Conservation (phyloP, 1,140 invertebrate species). For the Oreohelix idahoensis region DNA sequence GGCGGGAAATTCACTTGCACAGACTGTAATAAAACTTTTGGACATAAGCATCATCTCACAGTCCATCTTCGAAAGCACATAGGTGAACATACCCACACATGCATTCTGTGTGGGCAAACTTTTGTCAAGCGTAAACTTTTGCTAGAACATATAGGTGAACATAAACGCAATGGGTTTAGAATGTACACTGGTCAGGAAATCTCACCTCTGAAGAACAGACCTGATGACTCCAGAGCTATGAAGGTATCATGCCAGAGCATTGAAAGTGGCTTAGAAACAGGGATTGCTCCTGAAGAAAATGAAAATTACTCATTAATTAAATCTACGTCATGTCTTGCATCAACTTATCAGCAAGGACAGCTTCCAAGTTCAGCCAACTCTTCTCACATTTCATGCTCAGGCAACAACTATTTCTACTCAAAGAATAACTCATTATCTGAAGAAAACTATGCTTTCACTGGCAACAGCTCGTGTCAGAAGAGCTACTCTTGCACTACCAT, state of each 20-base stretch:
- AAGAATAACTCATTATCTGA: background rate
- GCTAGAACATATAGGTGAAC: constrained; percentile 24
- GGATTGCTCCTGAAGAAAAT: constrained; percentile 21
- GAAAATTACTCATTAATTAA: background rate
- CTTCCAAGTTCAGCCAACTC: background rate
- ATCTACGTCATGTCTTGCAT: background rate
- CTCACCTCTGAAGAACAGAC: background rate
- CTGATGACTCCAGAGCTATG: background rate
- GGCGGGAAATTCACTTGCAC: constrained; percentile 40
- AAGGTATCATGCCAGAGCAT: background rate
- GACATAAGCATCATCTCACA: constrained; percentile 41
- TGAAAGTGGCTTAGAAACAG: constrained; percentile 24
- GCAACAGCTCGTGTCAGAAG: no score
- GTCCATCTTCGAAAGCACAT: constrained; percentile 37
- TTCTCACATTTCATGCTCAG: background rate
- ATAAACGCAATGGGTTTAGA: constrained; percentile 15
- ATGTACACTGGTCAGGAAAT: constrained; percentile 11
- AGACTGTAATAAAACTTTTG: constrained; percentile 40
- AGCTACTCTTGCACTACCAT: no score
- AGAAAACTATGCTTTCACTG: no score
- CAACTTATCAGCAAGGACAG: background rate
- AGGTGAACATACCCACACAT: constrained; percentile 36
- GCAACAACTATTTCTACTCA: background rate
- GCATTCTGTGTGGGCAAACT: constrained; percentile 41
- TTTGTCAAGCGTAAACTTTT: constrained; percentile 27